Evolutionary conservation across 1,140 invertebrate species (phyloP), one percentile per base, ranked within the genome.

Genomic region (Sipha flava): DNA sequence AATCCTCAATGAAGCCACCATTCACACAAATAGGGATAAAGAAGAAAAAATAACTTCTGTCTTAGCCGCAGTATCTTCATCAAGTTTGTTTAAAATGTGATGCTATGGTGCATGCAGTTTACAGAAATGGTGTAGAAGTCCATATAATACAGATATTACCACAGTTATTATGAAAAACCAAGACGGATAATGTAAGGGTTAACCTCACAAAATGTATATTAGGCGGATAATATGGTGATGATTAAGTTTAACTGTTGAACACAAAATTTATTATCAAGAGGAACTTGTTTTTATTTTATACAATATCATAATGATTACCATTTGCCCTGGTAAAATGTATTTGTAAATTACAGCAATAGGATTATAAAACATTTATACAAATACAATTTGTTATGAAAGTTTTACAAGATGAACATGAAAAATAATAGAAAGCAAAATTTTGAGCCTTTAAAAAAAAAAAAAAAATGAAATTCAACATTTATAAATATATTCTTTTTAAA

Each of bases 281-380:
- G 73, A 77, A 77, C 73, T 59, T 77, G 26, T 52, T 54, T 54
- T 34, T 54, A 75, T 23, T 75, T 75, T 75, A 75, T 37, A 75
- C 18, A 75, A 34, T 21, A 75, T 52, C 12, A 12, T 21, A 52
- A 52, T 47, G n/a, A 29, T 29, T 45, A 54, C n/a, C 18, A 34
- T 52, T 34, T 12, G n/a, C 52, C 34, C 37, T 52, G 29, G 70
- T 34, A 49, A 31, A 49, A 23, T 31, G 47, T 52, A 49, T 37
- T 75, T 54, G 29, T 75, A 75, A 23, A 54, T 49, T 52, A 72
- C 45, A 75, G 4, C 23, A 7, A 37, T 54, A 6, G 16, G 31
- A 52, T 34, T 21, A 26, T 54, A 54, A n/a, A 31, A 21, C 3
- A 1, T 37, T 26, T 34, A 34, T 75, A 54, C 49, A 72, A 72